These are phyloP conservation scores for Pipistrellus pygmaeus DNA, from an alignment of 2,797 vertebrate genomes.

Conservation along the genomic window DNA sequence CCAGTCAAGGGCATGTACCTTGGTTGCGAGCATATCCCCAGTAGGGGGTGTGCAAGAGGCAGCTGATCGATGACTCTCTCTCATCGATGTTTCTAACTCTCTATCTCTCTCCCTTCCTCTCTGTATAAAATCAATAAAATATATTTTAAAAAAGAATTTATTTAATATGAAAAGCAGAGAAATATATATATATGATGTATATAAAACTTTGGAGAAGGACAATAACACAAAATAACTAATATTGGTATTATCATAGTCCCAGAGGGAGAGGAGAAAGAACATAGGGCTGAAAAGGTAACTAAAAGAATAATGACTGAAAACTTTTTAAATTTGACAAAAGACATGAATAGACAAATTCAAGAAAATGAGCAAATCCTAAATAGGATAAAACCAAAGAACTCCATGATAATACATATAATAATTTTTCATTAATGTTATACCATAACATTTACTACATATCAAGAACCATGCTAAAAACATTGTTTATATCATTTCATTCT, in stretches of 20 bases:
- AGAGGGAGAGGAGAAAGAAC: not conserved
- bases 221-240: not conserved
- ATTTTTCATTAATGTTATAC: too few relatives aligned
- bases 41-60: too few relatives aligned
- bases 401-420: not conserved
- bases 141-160: too few relatives aligned
- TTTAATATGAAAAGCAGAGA: not conserved
- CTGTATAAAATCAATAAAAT: too few relatives aligned
- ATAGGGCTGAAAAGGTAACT: not conserved
- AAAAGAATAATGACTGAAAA: not conserved
- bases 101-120: too few relatives aligned
- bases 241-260: not conserved
- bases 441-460: not conserved
- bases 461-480: not conserved
- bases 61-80: too few relatives aligned
- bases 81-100: too few relatives aligned
- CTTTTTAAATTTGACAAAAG: not conserved
- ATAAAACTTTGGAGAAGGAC: not conserved
- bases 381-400: not conserved
- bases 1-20: too few relatives aligned
- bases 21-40: too few relatives aligned
- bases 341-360: not conserved
- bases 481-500: not conserved
- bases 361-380: not conserved
- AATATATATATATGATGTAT: not conserved